Percentiles rank a stretch among this genome's conserved stretches.
Conservation (phyloP, 1,140 invertebrate genomes). For the Zaprionus davidi region DNA sequence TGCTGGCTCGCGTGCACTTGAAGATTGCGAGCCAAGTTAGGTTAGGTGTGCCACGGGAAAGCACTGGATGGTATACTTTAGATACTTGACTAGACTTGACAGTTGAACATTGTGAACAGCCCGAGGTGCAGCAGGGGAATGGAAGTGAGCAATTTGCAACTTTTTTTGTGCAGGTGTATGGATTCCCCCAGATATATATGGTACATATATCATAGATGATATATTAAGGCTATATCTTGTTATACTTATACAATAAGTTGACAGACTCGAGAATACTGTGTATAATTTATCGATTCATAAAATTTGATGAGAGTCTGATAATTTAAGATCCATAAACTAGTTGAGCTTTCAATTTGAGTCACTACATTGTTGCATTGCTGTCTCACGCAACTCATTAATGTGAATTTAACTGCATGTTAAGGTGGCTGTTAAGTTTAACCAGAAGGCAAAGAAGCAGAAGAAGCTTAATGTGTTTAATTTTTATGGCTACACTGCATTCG, state of each 20-base stretch:
- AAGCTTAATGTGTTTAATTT: not conserved
- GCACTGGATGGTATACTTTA: constrained; percentile 8
- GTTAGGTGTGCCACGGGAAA: constrained; percentile 14
- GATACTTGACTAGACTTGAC: constrained; percentile 2
- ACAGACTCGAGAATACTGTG: not conserved
- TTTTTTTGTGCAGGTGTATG: too few relatives aligned
- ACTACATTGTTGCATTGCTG: not conserved
- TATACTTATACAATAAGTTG: not conserved
- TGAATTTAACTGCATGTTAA: constrained; percentile 14
- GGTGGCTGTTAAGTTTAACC: constrained; percentile 4
- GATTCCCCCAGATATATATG: too few relatives aligned
- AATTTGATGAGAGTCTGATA: not conserved
- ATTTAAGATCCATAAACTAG: not conserved
- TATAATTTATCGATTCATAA: not conserved
- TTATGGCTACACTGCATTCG: constrained; percentile 12
- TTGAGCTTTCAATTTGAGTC: not conserved
- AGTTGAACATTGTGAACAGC: not conserved
- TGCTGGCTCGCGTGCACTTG: constrained; percentile 14
- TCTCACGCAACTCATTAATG: constrained; percentile 1
- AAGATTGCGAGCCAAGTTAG: constrained; percentile 15
- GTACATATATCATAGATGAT: too few relatives aligned
- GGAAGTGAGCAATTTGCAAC: too few relatives aligned
- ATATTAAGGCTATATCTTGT: too few relatives aligned
- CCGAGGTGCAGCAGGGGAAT: too few relatives aligned
- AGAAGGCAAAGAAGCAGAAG: not conserved